phyloP scores from a whole-genome alignment of 2,888 invertebrate species.

The Ceraclea dissimilis region DNA sequence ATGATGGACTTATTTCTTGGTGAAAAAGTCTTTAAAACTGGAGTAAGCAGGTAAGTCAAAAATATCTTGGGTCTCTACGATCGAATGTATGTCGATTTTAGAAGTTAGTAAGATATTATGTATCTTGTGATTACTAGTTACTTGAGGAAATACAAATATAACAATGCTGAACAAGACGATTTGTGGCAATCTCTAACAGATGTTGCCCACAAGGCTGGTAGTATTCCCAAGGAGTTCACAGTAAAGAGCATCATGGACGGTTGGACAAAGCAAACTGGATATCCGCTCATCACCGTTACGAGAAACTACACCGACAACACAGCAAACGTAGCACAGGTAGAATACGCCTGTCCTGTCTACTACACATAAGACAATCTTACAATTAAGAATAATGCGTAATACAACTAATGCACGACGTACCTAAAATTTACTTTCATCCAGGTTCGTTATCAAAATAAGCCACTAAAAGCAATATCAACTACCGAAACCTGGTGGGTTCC shows the following conservation, averaged over 20 bases:
- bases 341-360: too few species aligned
- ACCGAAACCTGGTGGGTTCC: conserved; percentile 53
- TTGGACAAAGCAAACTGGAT: conserved; percentile 18
- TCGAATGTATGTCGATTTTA: too few species aligned
- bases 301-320: conserved; percentile 13
- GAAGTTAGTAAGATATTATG: too few species aligned
- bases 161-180: conserved; percentile 16
- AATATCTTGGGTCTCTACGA: too few species aligned
- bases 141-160: conserved; percentile 17
- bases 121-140: conserved; percentile 12
- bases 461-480: background rate
- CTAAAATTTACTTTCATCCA: background rate
- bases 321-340: conserved; percentile 11
- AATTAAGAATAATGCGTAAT: too few species aligned
- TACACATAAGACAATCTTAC: too few species aligned
- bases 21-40: conserved; percentile 59
- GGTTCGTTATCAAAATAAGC: conserved; percentile 6
- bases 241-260: conserved; percentile 19
- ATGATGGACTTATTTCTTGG: conserved; percentile 90
- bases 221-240: conserved; percentile 5
- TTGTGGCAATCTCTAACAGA: conserved; percentile 16
- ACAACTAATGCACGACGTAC: too few species aligned
- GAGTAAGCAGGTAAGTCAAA: conserved; percentile 43
- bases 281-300: conserved; percentile 12
- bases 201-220: conserved; percentile 7